Evolutionary conservation across 2,113 vertebrate species (phyloP), one percentile per base, ranked within the genome.

Genomic region (Gallinago paraguaiae): DNA sequence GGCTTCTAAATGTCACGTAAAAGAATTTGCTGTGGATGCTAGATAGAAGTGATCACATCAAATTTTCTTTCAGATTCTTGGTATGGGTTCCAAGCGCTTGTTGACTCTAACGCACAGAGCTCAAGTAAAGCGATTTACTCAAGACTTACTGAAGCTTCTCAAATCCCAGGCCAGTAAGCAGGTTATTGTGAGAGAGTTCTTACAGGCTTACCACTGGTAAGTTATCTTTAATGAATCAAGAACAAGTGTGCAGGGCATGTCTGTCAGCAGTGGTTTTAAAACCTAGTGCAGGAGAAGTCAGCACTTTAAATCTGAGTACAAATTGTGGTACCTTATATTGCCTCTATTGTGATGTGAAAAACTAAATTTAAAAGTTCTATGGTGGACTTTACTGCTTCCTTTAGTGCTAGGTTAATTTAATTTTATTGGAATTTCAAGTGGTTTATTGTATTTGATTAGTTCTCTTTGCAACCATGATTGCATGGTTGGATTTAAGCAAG

Each of bases 141-240:
- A 99, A 94, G 99, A 99, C 90, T 95, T 99, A 46, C 97, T 99
- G 72, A 99, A 99, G 91, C 98, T 99, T 70, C 99, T 99, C 35
- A 99, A 99, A 95, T 99, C 99, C 89, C 99, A 99, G 97, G 99
- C 99, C 96, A 99, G 99, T 96, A 99, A 99, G 89, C 99, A 99
- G 96, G 99, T 99, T 54, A 81, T 99, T 53, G 98, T 99, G 96
- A 98, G 97, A 88, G 99, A 99, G 63, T 99, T 99, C 97, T 97
- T 98, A 86, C 99, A 99, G 97, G 99, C 99, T 35, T 99, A 99
- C 96, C 99, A 99, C 63, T 99, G 99, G 99, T 99, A 91, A 98
- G 99, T 98, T 86, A 23, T 11, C 27, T 27, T 19, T 24, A 39
- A 54, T 63, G 35, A n/a, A 77, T 46, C 14, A 57, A n/a, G 16